Evolutionary conservation across 2,113 vertebrate genomes (phyloP), one percentile per base, ranked within the genome.

Genomic region (Neomonachus schauinslandi): DNA sequence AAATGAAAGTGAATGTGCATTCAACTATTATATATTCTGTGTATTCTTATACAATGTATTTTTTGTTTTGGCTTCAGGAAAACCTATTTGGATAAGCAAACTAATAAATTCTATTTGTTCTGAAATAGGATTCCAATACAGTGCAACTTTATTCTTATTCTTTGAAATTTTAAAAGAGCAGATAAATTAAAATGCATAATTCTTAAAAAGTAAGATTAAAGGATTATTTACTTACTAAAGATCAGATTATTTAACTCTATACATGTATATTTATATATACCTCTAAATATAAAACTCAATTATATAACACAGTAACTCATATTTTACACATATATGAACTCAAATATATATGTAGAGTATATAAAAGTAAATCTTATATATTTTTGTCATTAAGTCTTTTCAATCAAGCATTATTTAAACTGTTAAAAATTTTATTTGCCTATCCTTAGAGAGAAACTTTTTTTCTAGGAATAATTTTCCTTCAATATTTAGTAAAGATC

Each of bases 51-150:
- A 79, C 18, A 5, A 53, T 87, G 36, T 3, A 53, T 33, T 33
- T 16, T 49, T 63, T 83, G 21, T 39, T 94, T 26, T 77, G 26
- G 57, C 8, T 82, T 49, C 26, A n/a, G 72, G 21, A 49, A 80
- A 94, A 77, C 36, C 28, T 24, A 81, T 57, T 16, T 86, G 7
- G 46, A 93, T 22, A 71, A 97, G 83, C 5, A 31, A 65, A 28
- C 87, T 65, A 87, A 67, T 84, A 88, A 72, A 36, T 67, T 77
- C 28, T 81, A 7, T 95, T 96, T 83, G 3, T 55, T 87, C 72
- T 90, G 39, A 89, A 42, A 13, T 81, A 13, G 39, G 61, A 59
- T 53, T 55, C 28, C 63, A 31, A 39, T 26, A 7, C 46, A 46
- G 4, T 12, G 9, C 28, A 76, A 13, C 4, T 21, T 74, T 65